phyloP scores from a whole-genome alignment of 1,140 invertebrate genomes.

The Trichonephila clavata region DNA sequence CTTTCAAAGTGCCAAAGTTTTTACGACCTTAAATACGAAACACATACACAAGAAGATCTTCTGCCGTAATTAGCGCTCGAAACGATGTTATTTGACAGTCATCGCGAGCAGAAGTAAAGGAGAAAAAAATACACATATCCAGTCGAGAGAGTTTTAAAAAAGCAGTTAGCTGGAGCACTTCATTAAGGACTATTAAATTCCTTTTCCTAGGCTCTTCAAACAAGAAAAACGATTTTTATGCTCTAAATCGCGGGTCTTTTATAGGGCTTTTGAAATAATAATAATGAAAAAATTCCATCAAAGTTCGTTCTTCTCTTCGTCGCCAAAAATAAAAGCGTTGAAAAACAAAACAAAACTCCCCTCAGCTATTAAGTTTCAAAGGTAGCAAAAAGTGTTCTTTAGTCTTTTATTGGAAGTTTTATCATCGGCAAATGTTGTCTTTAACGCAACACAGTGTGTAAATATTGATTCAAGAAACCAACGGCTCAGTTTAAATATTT shows the following conservation, averaged over 20 bases:
- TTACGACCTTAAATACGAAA: conserved; percentile 23
- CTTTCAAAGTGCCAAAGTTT: conserved; percentile 2
- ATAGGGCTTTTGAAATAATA: conserved; percentile 67
- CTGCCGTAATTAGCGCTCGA: conserved; percentile 35
- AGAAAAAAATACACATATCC: conserved; percentile 17
- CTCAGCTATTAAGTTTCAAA: conserved; percentile 74
- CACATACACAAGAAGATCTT: conserved; percentile 16
- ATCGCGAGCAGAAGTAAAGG: not conserved
- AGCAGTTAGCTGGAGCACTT: conserved; percentile 61
- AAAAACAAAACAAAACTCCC: conserved; percentile 76
- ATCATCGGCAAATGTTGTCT: conserved; percentile 76
- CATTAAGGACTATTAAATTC: conserved; percentile 74
- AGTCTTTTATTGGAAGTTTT: conserved; percentile 76
- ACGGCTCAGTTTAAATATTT: conserved; percentile 76
- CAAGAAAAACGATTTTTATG: conserved; percentile 74
- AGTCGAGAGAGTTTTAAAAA: conserved; percentile 36
- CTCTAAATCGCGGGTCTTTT: conserved; percentile 57
- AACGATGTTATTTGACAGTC: conserved; percentile 64
- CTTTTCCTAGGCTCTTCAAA: conserved; percentile 68
- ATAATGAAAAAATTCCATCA: conserved; percentile 70
- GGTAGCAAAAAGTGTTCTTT: conserved; percentile 73
- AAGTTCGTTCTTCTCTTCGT: conserved; percentile 30
- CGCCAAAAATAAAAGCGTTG: conserved; percentile 20
- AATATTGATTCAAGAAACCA: conserved; percentile 76
- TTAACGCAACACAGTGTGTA: conserved; percentile 70